phyloP scores from a whole-genome alignment of 2,888 invertebrate species.

The Drosophila picticornis region DNA sequence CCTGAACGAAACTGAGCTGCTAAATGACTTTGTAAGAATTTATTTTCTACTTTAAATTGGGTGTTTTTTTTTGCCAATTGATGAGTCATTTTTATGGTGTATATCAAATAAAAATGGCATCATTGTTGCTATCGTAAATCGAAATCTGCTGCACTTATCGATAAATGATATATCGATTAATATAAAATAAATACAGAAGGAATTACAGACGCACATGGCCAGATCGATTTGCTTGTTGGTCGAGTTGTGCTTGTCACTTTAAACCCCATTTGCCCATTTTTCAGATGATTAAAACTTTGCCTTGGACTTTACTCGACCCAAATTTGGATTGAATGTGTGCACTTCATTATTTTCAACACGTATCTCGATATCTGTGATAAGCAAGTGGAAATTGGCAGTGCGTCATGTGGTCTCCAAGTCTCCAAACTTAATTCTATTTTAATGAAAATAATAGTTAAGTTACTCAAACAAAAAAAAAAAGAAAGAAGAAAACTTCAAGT shows the following conservation, averaged over 20 bases:
- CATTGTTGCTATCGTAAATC: not conserved
- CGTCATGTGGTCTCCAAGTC: not conserved
- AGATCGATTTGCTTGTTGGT: not conserved
- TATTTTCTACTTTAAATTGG: not conserved
- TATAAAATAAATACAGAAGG: not conserved
- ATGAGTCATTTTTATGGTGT: not conserved
- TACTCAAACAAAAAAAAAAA: no score
- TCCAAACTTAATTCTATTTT: not conserved
- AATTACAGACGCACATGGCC: not conserved
- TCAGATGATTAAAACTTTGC: constrained; percentile 9
- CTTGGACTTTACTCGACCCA: constrained; percentile 34
- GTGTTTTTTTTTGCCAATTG: not conserved
- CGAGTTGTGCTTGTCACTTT: not conserved
- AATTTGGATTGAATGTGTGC: constrained; percentile 18
- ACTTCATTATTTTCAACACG: constrained; percentile 14
- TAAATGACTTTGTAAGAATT: not conserved
- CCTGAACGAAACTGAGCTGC: not conserved
- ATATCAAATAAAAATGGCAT: not conserved
- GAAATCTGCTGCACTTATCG: not conserved
- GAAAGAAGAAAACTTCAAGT: not conserved
- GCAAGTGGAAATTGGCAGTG: constrained; percentile 15
- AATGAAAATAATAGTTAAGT: not conserved
- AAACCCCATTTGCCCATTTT: not conserved
- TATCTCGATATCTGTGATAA: constrained; percentile 1
- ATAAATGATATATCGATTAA: not conserved